Evolutionary conservation across 2,113 vertebrate genomes (phyloP), one percentile per base, ranked within the genome.

Genomic region (Semicossyphus pulcher): DNA sequence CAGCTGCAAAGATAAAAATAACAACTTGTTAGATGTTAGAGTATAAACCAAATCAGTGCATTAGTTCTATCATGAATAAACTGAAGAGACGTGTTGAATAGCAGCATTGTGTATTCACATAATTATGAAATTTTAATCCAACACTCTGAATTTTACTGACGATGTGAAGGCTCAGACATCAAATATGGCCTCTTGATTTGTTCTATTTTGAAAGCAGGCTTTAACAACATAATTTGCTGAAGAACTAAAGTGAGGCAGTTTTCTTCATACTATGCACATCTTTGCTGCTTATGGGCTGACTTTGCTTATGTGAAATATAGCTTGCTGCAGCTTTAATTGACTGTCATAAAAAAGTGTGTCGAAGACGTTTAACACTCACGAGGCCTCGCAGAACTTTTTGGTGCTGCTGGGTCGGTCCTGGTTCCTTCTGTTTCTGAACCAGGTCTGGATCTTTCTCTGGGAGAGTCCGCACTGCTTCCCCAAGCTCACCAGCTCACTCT

Each of bases 301-400:
- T 10, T 16, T 3, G 21, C 18, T 44, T 48, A 1, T 20, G 7
- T 15, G 15, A 57, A 42, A 44, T 41, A 1, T 10, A 23, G 20
- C 64, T 28, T 23, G 11, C 16, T 47, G 8, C 25, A 66, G 29
- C 39, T 39, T 21, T 21, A 14, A 28, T 1, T 2, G 18, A 31
- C 48, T 9, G 10, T 21, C 21, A 12, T 0, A 12, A 11, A 20
- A 42, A 10, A 3, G n/a, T 15, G 10, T 15, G 10, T 37, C 36
- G 14, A 28, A 8, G 3, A 37, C 37, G 56, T 20, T 10, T 7
- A 81, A 0, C 5, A 75, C 94, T 95, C 72, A 99, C 97, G 94
- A 94, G 87, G 96, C 95, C 81, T 99, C 96, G 1, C 94, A 95
- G 89, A 98, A 98, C 88, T 98, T 98, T 89, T 94, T 97, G 0